Percentiles rank a stretch among this genome's conserved stretches.
Evolutionary conservation across 2,113 vertebrate genomes (phyloP).

Genomic region (Cephalopholis sonnerati): DNA sequence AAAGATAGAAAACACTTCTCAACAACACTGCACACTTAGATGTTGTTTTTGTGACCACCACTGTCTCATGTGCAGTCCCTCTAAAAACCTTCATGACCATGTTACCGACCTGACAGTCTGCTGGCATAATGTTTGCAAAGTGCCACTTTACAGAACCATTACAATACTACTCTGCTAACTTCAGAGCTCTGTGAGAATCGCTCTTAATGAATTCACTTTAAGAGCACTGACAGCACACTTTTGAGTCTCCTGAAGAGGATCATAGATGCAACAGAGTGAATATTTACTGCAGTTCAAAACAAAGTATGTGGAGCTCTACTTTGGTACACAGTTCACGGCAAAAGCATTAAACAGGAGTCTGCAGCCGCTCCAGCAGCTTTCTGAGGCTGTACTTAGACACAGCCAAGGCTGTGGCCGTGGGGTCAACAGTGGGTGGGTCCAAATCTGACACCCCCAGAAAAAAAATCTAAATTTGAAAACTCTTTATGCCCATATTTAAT

Average conservation of each 20-base stretch:
- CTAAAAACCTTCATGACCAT: neutral
- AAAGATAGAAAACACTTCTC: neutral
- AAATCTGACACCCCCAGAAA: too few species aligned
- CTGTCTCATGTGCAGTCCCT: slow-evolving; percentile 6
- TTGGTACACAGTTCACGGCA: neutral
- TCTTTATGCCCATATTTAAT: too few species aligned
- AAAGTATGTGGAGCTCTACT: slow-evolving; percentile 10
- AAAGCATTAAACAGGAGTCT: slow-evolving; percentile 1
- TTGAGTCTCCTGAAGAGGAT: slow-evolving; percentile 19
- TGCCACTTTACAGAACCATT: slow-evolving; percentile 62
- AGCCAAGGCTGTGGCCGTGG: too few species aligned
- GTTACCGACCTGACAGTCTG: slow-evolving; percentile 22
- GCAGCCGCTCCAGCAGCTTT: neutral
- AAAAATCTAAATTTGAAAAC: too few species aligned
- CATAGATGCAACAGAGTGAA: slow-evolving; percentile 27
- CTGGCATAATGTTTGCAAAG: slow-evolving; percentile 52
- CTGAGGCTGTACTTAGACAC: neutral
- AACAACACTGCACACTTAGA: neutral
- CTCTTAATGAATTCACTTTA: slow-evolving; percentile 56
- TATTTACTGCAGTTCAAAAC: slow-evolving; percentile 44
- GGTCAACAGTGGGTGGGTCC: too few species aligned
- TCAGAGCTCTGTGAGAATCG: slow-evolving; percentile 47
- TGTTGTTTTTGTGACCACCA: neutral
- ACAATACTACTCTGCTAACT: slow-evolving; percentile 42
- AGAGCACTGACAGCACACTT: slow-evolving; percentile 11